Evolutionary conservation across 2,113 vertebrate species (phyloP).

Genomic region (Chauna torquata): DNA sequence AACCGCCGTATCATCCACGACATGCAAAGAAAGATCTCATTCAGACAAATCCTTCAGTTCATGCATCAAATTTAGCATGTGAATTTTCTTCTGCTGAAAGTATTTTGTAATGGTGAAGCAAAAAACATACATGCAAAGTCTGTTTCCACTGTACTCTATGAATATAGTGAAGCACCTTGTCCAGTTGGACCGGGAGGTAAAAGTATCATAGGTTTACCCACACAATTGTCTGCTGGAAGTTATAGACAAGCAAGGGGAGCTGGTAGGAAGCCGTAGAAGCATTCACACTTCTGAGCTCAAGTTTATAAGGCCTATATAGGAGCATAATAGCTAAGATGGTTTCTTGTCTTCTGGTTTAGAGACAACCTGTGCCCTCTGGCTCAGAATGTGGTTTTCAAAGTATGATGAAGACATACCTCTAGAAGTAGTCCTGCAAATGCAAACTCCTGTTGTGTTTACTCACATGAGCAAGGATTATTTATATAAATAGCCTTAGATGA

Average conservation of each 20-base stretch:
- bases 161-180: not conserved
- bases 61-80: fast-evolving
- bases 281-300: not conserved
- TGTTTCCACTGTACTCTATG: too few relatives aligned
- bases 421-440: not conserved
- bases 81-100: not conserved
- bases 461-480: not conserved
- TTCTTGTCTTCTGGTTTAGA: not conserved
- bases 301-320: not conserved
- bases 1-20: not conserved
- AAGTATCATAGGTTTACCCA: not conserved
- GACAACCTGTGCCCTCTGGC: not conserved
- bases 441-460: not conserved
- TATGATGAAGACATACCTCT: not conserved
- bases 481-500: not conserved
- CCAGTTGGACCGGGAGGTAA: not conserved
- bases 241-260: not conserved
- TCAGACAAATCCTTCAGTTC: not conserved
- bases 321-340: fast-evolving
- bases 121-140: not conserved
- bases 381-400: not conserved
- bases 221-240: not conserved
- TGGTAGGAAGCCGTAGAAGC: not conserved
- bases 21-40: not conserved
- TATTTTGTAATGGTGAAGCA: not conserved